Evolutionary conservation across 2,797 vertebrate species (phyloP).

Genomic region (Lateolabrax maculatus): DNA sequence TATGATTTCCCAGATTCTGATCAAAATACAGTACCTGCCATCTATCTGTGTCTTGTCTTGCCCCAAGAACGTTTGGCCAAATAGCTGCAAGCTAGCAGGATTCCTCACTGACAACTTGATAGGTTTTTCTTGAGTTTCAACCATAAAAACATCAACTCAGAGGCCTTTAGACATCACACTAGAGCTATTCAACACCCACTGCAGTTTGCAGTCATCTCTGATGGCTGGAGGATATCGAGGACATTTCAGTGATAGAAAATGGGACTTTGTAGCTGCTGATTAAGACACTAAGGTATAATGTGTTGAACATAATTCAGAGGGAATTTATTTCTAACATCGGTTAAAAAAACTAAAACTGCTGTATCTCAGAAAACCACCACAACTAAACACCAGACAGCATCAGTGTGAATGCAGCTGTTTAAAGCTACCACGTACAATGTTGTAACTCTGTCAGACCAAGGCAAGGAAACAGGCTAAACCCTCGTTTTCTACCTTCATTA

Average conservation of each 20-base stretch:
- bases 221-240: background rate
- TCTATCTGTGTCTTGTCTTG: conserved; percentile 60
- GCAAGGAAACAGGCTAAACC: background rate
- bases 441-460: background rate
- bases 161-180: conserved; percentile 2
- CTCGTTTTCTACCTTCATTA: background rate
- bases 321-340: background rate
- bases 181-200: background rate
- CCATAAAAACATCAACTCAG: conserved; percentile 42
- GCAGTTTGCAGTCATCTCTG: background rate
- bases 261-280: background rate
- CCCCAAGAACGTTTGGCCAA: conserved; percentile 37
- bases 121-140: conserved; percentile 50
- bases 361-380: background rate
- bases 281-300: background rate
- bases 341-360: background rate
- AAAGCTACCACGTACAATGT: background rate
- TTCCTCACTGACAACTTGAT: conserved; percentile 53
- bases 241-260: background rate
- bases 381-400: background rate
- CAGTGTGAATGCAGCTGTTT: background rate
- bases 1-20: conserved; percentile 18
- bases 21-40: conserved; percentile 23
- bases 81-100: conserved; percentile 28
- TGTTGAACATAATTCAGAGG: background rate